Base-by-base conservation (phyloP, 2,113 vertebrate genomes). In the Microtus richardsoni region DNA sequence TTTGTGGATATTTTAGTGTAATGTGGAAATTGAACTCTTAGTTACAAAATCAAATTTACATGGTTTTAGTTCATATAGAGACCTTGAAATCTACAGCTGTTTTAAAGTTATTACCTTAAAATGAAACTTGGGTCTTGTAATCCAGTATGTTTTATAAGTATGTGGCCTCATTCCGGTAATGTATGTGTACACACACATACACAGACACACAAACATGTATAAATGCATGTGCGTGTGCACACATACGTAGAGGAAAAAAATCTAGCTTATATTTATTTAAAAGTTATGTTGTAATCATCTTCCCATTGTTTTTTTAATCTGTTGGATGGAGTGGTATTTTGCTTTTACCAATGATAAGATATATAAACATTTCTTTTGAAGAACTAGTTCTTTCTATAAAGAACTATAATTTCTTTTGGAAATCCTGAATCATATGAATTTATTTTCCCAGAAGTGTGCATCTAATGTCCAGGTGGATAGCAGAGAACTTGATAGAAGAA, bases 401-500 rank as follows among this genome's bases (percentile, higher is more conserved):
- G 94, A 95, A 88, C 21, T 52, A 79, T 64, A 47, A 49, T 95
- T 52, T 82, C 16, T 92, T 91, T 83, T 95, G 60, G 24, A 91
- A 86, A 41, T 84, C 54, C 54, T 96, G 36, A 92, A 54, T 14
- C 78, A 19, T 94, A 93, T 94, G 78, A 68, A 77, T 93, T 73
- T 96, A 82, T 17, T 33, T 98, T 95, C 86, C 74, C 96, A 99
- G 99, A 99, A 99, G 93, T 99, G 99, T 97, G 95, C 97, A 5
- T 99, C 99, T 97, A 98, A 98, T 1, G 98, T 99, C 30, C 99
- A 99, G 97, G 99, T 99, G 93, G 99, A 99, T 96, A 99, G 98
- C 97, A 99, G 97, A 97, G 99, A 99, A 3, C 99, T 99, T 41
- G 99, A 99, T 98, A 99, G 99, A 97, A 99, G 99, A 97, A 99